These are phyloP conservation scores for Dendrolimus houi DNA, from an alignment of 2,888 invertebrate genomes.

Conservation along the genomic window DNA sequence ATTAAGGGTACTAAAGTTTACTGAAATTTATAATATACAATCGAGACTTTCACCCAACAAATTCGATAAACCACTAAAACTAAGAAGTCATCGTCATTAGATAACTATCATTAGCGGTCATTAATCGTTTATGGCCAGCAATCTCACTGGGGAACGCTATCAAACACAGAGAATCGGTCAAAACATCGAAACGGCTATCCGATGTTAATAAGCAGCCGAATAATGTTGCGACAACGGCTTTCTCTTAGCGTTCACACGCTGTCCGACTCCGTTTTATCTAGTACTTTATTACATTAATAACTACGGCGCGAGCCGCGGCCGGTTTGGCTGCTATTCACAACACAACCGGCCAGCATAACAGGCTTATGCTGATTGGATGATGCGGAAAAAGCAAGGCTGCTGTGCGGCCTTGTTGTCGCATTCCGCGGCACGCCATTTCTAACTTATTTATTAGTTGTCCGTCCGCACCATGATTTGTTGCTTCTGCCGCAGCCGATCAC, in stretches of 20 bases:
- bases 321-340: conserved; percentile 58
- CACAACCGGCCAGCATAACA: conserved; percentile 33
- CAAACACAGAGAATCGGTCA: conserved; percentile 35
- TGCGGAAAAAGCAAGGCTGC: conserved; percentile 69
- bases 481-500: conserved; percentile 17
- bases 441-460: conserved; percentile 49
- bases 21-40: conserved; percentile 1
- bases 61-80: neutral
- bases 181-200: conserved; percentile 39
- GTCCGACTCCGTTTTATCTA: conserved; percentile 67
- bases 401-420: conserved; percentile 63
- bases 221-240: conserved; percentile 67
- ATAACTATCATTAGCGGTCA: conserved; percentile 36
- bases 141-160: conserved; percentile 26
- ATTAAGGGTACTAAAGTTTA: no score
- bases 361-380: conserved; percentile 65
- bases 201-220: conserved; percentile 46
- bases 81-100: conserved; percentile 16
- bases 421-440: conserved; percentile 52
- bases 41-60: conserved; percentile 14
- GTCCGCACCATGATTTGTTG: conserved; percentile 39
- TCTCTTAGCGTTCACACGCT: conserved; percentile 72
- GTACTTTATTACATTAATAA: conserved; percentile 71
- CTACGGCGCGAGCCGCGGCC: conserved; percentile 63
- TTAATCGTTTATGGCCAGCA: conserved; percentile 33